A percentile compares a stretch with the other conserved stretches of the same genome.
Evolutionary conservation across 2,113 vertebrate genomes (phyloP).

Genomic region (Camelus bactrianus): DNA sequence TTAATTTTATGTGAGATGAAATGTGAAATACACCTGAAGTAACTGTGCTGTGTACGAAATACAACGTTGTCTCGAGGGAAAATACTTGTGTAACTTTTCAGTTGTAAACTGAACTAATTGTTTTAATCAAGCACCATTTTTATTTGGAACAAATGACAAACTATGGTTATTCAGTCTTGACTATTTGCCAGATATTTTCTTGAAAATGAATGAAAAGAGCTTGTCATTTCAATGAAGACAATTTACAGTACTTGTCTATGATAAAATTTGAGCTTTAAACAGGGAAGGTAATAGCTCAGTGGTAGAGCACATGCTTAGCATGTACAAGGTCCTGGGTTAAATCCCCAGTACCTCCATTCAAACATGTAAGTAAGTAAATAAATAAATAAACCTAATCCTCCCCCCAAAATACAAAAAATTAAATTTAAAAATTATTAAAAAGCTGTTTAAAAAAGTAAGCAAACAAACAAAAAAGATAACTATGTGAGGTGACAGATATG

Average conservation of each 20-base stretch:
- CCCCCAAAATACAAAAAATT: neutral
- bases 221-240: conserved; percentile 15
- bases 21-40: neutral
- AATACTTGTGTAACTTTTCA: neutral
- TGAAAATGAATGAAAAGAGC: conserved; percentile 31
- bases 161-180: neutral
- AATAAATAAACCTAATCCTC: too few species aligned
- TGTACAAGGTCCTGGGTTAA: too few species aligned
- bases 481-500: too few species aligned
- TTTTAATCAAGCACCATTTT: neutral
- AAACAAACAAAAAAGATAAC: too few species aligned
- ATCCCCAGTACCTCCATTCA: too few species aligned
- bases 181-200: neutral
- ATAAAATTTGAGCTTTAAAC: conserved; percentile 44
- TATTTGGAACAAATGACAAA: neutral
- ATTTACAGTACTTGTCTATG: neutral
- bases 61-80: neutral
- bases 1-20: neutral
- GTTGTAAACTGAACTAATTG: neutral
- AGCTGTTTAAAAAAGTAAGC: too few species aligned
- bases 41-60: neutral
- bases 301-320: too few species aligned
- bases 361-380: too few species aligned
- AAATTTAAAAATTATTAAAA: neutral
- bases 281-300: too few species aligned